Evolutionary conservation across 2,797 vertebrate genomes (phyloP).

Genomic region (Pseudochirops cupreus): DNA sequence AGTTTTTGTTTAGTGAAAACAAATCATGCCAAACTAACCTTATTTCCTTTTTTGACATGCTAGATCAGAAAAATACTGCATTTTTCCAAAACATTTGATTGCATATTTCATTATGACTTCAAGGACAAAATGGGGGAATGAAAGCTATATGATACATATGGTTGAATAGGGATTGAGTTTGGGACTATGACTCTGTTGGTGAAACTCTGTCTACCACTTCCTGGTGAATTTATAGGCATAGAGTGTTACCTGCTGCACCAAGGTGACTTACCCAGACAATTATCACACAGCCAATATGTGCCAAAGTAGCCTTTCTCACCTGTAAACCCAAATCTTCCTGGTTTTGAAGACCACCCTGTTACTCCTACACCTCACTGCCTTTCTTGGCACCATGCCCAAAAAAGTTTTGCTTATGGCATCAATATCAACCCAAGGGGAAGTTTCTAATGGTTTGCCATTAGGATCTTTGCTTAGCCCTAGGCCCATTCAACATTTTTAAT

Average conservation of each 20-base stretch:
- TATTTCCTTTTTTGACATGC: background rate
- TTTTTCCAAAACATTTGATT: background rate
- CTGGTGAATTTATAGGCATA: background rate
- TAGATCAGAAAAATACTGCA: background rate
- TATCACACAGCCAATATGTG: background rate
- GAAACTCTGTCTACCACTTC: background rate
- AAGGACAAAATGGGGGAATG: background rate
- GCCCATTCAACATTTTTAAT: background rate
- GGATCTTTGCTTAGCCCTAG: background rate
- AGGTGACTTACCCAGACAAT: background rate
- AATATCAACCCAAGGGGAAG: background rate
- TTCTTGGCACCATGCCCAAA: background rate
- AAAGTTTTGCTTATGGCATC: background rate
- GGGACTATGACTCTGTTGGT: background rate
- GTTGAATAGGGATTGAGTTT: background rate
- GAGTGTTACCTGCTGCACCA: background rate
- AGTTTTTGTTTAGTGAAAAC: background rate
- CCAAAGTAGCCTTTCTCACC: too few species aligned
- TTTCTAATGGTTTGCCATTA: background rate
- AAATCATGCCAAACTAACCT: background rate
- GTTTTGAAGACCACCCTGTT: background rate
- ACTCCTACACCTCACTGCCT: background rate
- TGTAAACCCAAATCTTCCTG: background rate
- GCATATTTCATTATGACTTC: background rate
- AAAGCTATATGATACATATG: background rate